phyloP scores from a whole-genome alignment of 2,888 invertebrate genomes.

The Nomada lathburiana region DNA sequence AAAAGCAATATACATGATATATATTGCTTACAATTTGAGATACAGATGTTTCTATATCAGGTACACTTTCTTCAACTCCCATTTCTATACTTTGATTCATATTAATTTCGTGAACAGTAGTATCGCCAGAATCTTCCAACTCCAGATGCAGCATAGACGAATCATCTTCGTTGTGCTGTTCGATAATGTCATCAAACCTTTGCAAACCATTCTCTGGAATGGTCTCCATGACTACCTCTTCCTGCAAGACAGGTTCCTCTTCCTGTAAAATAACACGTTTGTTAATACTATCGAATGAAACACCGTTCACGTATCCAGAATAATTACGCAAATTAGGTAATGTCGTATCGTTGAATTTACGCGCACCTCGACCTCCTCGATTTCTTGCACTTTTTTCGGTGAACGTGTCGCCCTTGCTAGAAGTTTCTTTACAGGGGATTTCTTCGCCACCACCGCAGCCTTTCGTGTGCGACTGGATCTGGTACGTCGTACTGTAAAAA shows the following conservation, averaged over 20 bases:
- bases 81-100: slow-evolving; percentile 70
- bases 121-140: slow-evolving; percentile 74
- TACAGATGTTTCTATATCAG: slow-evolving; percentile 77
- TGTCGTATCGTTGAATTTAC: slow-evolving; percentile 1
- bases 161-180: slow-evolving; percentile 70
- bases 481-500: slow-evolving; percentile 85
- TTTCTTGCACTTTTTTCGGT: slow-evolving; percentile 73
- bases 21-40: slow-evolving; percentile 75
- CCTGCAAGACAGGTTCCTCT: slow-evolving; percentile 68
- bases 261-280: slow-evolving; percentile 56
- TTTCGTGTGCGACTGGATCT: slow-evolving; percentile 86
- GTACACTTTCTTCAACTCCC: slow-evolving; percentile 73
- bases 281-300: neutral
- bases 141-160: slow-evolving; percentile 71
- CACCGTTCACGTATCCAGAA: too few relatives aligned
- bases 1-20: neutral
- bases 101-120: slow-evolving; percentile 56
- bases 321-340: neutral
- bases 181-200: slow-evolving; percentile 69
- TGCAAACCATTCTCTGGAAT: slow-evolving; percentile 78
- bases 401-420: slow-evolving; percentile 76
- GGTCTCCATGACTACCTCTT: slow-evolving; percentile 63
- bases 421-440: slow-evolving; percentile 79
- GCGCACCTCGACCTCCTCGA: slow-evolving; percentile 77
- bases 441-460: slow-evolving; percentile 74